Percentiles rank a stretch among this genome's conserved stretches.
phyloP scores from a whole-genome alignment of 1,140 invertebrate species.

The Diorhabda carinulata region DNA sequence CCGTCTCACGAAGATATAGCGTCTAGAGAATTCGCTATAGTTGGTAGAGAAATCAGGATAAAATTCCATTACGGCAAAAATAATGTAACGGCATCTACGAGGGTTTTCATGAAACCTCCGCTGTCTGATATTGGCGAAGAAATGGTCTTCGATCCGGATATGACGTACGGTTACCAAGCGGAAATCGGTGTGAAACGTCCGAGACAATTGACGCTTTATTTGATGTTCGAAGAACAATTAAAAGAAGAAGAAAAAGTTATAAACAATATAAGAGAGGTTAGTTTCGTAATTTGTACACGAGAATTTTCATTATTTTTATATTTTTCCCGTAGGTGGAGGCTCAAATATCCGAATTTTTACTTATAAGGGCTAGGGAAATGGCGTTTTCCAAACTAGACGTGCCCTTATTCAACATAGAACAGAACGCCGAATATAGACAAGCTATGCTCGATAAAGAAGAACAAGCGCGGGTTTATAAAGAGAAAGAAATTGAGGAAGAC shows the following conservation, averaged over 20 bases:
- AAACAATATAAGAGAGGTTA: slow-evolving; percentile 47
- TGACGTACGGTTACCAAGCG: slow-evolving; percentile 60
- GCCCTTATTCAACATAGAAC: slow-evolving; percentile 54
- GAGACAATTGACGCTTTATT: slow-evolving; percentile 62
- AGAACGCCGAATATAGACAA: slow-evolving; percentile 51
- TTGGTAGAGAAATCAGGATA: slow-evolving; percentile 60
- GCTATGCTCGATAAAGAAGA: slow-evolving; percentile 46
- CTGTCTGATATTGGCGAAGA: slow-evolving; percentile 61
- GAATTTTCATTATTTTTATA: neutral
- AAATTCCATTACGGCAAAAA: slow-evolving; percentile 66
- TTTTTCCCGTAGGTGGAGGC: slow-evolving; percentile 9
- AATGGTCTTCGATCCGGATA: slow-evolving; percentile 58
- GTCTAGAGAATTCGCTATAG: slow-evolving; percentile 59
- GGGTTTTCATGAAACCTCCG: slow-evolving; percentile 62
- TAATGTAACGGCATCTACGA: slow-evolving; percentile 62
- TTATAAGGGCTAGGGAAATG: slow-evolving; percentile 48
- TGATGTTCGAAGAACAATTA: slow-evolving; percentile 51
- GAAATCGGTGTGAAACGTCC: slow-evolving; percentile 58
- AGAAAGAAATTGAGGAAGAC: slow-evolving; percentile 41
- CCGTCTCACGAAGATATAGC: slow-evolving; percentile 60
- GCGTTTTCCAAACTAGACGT: slow-evolving; percentile 49
- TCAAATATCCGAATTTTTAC: slow-evolving; percentile 45
- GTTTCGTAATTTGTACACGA: neutral
- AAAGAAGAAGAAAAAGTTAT: slow-evolving; percentile 50
- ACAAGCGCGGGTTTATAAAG: slow-evolving; percentile 31